Percentiles rank a stretch among this genome's conserved stretches.
These are phyloP conservation scores for Vulpes vulpes DNA, from an alignment of 2,113 vertebrate genomes.

Conservation along the genomic window DNA sequence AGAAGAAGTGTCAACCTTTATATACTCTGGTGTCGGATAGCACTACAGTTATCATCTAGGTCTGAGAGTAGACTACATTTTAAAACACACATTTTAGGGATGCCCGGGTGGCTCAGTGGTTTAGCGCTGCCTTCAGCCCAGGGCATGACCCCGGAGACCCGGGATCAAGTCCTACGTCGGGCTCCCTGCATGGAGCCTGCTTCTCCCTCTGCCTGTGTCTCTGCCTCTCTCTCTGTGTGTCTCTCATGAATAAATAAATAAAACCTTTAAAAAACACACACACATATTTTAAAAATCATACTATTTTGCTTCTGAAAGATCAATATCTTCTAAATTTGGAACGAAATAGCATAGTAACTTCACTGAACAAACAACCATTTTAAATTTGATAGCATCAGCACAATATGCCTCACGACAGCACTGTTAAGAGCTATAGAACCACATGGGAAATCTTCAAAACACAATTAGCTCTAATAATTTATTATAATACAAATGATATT, in stretches of 20 bases:
- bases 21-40: background rate
- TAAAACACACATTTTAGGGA: background rate
- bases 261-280: background rate
- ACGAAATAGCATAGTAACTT: background rate
- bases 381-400: background rate
- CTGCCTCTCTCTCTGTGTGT: too few species aligned
- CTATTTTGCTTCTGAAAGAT: background rate
- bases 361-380: background rate
- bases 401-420: background rate
- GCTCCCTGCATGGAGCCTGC: too few species aligned
- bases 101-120: too few species aligned
- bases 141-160: too few species aligned
- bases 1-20: background rate
- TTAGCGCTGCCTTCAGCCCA: too few species aligned
- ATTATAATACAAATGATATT: slow-evolving; percentile 2
- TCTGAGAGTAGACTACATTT: background rate
- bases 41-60: background rate
- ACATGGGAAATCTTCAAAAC: background rate
- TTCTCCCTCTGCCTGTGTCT: too few species aligned
- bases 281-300: background rate
- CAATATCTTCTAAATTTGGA: background rate
- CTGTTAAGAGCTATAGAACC: background rate
- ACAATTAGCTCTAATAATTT: slow-evolving; percentile 12
- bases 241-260: too few species aligned
- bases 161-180: too few species aligned